Conservation (phyloP, 2,888 invertebrate genomes). For the Artemia sinica region DNA sequence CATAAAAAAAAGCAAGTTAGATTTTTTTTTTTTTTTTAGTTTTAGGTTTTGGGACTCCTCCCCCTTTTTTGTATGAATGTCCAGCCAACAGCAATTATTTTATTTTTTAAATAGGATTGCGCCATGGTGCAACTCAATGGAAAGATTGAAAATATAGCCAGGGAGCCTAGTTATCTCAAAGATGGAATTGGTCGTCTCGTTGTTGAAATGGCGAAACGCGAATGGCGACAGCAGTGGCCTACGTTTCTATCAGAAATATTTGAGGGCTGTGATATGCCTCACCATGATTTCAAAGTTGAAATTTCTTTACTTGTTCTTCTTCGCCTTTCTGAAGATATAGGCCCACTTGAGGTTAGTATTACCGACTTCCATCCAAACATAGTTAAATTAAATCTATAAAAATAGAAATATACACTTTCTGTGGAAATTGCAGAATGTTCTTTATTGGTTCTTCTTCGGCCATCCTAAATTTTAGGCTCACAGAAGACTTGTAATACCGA, state of each 20-base stretch:
- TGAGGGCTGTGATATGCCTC: neutral
- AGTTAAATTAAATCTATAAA: too few relatives aligned
- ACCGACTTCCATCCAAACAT: too few relatives aligned
- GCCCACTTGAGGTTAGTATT: slow-evolving; percentile 57
- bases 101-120: slow-evolving; percentile 44
- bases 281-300: neutral
- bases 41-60: too few relatives aligned
- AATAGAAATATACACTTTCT: too few relatives aligned
- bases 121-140: slow-evolving; percentile 61
- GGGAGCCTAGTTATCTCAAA: slow-evolving; percentile 54
- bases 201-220: slow-evolving; percentile 88
- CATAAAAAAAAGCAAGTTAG: too few relatives aligned
- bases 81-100: neutral
- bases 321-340: slow-evolving; percentile 80
- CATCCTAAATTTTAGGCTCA: too few relatives aligned
- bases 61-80: too few relatives aligned
- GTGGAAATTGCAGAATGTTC: too few relatives aligned
- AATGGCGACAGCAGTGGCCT: slow-evolving; percentile 96
- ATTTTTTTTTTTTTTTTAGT: too few relatives aligned
- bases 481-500: too few relatives aligned
- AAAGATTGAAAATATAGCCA: slow-evolving; percentile 54
- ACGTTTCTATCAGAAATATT: slow-evolving; percentile 39
- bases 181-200: slow-evolving; percentile 73
- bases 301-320: slow-evolving; percentile 54
- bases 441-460: too few relatives aligned